Percentiles rank a stretch among this genome's conserved stretches.
Evolutionary conservation across 2,888 invertebrate genomes (phyloP).

Genomic region (Quadriops clusia): DNA sequence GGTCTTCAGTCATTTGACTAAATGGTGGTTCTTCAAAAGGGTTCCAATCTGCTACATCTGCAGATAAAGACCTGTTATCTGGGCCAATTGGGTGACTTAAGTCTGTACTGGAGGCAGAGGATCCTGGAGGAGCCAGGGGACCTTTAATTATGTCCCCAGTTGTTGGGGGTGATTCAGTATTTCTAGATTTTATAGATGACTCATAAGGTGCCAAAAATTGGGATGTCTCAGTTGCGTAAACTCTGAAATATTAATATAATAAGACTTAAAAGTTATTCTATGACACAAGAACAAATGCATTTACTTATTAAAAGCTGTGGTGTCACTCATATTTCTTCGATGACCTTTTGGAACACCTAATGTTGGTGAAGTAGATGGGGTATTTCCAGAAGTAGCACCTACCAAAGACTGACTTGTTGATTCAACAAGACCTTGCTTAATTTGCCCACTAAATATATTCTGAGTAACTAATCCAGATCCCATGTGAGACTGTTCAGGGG

Average conservation of each 20-base stretch:
- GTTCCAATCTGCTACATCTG: conserved; percentile 67
- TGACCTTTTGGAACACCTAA: conserved; percentile 44
- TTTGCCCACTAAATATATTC: conserved; percentile 5
- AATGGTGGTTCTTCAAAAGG: conserved; percentile 65
- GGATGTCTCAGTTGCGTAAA: conserved; percentile 60
- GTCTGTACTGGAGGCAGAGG: conserved; percentile 34
- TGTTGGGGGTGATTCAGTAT: conserved; percentile 26
- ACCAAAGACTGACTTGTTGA: conserved; percentile 29
- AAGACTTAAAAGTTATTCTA: conserved; percentile 3
- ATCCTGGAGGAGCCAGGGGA: conserved; percentile 28
- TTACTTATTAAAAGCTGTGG: conserved; percentile 71
- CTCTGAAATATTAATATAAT: conserved; percentile 37
- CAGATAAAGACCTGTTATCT: conserved; percentile 34
- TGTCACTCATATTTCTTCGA: conserved; percentile 73
- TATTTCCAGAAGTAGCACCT: conserved; percentile 24
- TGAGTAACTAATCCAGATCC: conserved; percentile 18
- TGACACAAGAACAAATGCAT: conserved; percentile 19
- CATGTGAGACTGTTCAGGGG: conserved; percentile 25
- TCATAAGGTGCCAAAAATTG: conserved; percentile 65
- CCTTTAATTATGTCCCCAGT: conserved; percentile 17
- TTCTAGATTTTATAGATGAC: conserved; percentile 48
- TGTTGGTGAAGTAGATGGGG: conserved; percentile 33
- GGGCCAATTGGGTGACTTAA: conserved; percentile 27
- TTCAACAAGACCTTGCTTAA: conserved; percentile 26
- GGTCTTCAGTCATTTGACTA: conserved; percentile 65